Conservation (phyloP, 2,888 invertebrate species). For the Corythucha ciliata region DNA sequence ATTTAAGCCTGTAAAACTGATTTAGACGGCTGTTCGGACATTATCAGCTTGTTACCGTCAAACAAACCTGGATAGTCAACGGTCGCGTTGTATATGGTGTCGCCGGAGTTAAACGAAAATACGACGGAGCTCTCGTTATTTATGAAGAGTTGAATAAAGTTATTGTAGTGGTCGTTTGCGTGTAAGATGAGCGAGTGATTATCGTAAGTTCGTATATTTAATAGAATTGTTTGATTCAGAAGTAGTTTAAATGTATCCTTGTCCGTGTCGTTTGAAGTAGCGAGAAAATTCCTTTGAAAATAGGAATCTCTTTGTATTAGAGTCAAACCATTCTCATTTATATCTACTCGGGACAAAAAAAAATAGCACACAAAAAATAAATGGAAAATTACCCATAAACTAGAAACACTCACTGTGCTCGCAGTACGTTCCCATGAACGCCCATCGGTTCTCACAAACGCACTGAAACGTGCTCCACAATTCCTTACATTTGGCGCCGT, state of each 20-base stretch:
- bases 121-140: conserved; percentile 69
- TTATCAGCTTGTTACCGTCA: too few relatives aligned
- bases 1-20: conserved; percentile 50
- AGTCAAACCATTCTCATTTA: conserved; percentile 80
- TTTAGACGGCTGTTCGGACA: not conserved
- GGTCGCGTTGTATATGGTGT: conserved; percentile 68
- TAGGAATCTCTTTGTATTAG: conserved; percentile 73
- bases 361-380: not conserved
- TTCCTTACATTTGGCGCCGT: conserved; percentile 82
- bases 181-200: conserved; percentile 72
- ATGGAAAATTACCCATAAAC: not conserved
- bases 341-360: conserved; percentile 53
- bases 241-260: conserved; percentile 58
- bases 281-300: conserved; percentile 64
- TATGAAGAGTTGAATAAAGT: conserved; percentile 82
- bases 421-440: conserved; percentile 81
- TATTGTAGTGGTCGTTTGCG: conserved; percentile 85
- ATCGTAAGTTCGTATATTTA: conserved; percentile 83
- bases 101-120: conserved; percentile 72
- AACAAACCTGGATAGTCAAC: conserved; percentile 58
- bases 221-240: conserved; percentile 68
- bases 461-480: conserved; percentile 88
- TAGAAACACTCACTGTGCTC: conserved; percentile 75
- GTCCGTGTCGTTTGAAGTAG: conserved; percentile 52
- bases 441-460: conserved; percentile 85